phyloP scores from a whole-genome alignment of 2,113 vertebrate genomes.

The Odontophorus gujanensis region DNA sequence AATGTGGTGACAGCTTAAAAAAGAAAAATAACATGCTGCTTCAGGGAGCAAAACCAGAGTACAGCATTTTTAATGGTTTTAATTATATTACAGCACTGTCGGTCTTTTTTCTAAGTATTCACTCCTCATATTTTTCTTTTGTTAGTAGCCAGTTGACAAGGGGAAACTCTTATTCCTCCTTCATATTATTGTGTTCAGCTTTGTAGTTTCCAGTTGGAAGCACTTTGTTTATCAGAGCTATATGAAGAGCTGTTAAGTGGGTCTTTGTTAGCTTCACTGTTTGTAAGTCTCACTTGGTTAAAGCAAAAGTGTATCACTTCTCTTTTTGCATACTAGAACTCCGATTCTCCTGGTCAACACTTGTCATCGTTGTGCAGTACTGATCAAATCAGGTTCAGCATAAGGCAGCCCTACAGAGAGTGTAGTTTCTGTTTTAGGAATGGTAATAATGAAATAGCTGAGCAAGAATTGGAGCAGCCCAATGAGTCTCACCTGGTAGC shows the following conservation, averaged over 20 bases:
- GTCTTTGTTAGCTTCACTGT: slow-evolving; percentile 9
- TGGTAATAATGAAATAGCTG: neutral
- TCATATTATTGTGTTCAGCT: slow-evolving; percentile 35
- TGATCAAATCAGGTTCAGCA: neutral
- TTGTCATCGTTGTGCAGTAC: neutral
- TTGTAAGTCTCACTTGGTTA: neutral
- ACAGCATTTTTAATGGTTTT: slow-evolving; percentile 72
- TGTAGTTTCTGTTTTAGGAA: slow-evolving; percentile 5
- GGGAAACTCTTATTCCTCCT: slow-evolving; percentile 57
- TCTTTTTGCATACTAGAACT: neutral
- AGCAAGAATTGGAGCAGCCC: neutral
- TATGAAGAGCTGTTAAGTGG: slow-evolving; percentile 32
- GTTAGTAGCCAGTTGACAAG: slow-evolving; percentile 67
- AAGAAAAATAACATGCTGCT: slow-evolving; percentile 65
- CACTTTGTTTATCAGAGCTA: slow-evolving; percentile 47
- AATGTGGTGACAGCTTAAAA: slow-evolving; percentile 71
- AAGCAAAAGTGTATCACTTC: neutral
- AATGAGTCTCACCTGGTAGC: fast-evolving
- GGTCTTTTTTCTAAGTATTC: slow-evolving; percentile 58
- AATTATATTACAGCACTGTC: slow-evolving; percentile 66
- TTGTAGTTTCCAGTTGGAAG: slow-evolving; percentile 55
- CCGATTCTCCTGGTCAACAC: neutral
- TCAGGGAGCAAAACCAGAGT: slow-evolving; percentile 71
- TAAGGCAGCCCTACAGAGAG: neutral
- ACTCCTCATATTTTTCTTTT: slow-evolving; percentile 70